phyloP scores from a whole-genome alignment of 1,140 invertebrate genomes.

The Tetranychus cinnabarinus region DNA sequence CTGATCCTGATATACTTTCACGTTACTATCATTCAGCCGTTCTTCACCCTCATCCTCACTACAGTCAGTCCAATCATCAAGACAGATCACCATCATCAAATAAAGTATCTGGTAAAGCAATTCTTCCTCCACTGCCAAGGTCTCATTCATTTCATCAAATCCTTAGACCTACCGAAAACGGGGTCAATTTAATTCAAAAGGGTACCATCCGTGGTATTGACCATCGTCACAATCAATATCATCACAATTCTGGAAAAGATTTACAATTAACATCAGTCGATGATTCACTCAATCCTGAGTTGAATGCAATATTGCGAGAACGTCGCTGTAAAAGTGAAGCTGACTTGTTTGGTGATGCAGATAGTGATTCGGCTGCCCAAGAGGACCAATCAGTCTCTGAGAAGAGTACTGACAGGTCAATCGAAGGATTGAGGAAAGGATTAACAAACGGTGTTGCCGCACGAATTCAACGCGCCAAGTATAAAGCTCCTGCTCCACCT shows the following conservation, averaged over 20 bases:
- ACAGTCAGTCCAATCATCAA: not conserved
- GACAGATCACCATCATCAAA: not conserved
- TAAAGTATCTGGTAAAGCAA: not conserved
- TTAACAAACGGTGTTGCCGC: slow-evolving; percentile 1
- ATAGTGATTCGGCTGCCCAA: not conserved
- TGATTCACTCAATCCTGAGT: not conserved
- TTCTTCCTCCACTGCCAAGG: slow-evolving; percentile 5
- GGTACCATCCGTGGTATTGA: slow-evolving; percentile 7
- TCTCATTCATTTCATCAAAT: slow-evolving; percentile 10
- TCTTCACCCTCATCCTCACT: not conserved
- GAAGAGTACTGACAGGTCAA: not conserved
- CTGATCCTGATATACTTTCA: not conserved
- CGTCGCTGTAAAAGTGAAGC: slow-evolving; percentile 5
- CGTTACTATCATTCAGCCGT: not conserved
- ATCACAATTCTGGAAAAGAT: not conserved
- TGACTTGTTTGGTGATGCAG: not conserved
- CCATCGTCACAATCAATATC: not conserved
- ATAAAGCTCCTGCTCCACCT: not conserved
- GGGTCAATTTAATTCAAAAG: slow-evolving; percentile 6
- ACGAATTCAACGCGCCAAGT: slow-evolving; percentile 1
- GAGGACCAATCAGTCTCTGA: not conserved
- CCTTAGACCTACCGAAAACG: slow-evolving; percentile 25
- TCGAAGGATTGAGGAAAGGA: not conserved
- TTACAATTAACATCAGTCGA: not conserved
- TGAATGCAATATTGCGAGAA: not conserved